Base-by-base conservation (phyloP, 2,113 vertebrate genomes). In the Oreochromis aureus region DNA sequence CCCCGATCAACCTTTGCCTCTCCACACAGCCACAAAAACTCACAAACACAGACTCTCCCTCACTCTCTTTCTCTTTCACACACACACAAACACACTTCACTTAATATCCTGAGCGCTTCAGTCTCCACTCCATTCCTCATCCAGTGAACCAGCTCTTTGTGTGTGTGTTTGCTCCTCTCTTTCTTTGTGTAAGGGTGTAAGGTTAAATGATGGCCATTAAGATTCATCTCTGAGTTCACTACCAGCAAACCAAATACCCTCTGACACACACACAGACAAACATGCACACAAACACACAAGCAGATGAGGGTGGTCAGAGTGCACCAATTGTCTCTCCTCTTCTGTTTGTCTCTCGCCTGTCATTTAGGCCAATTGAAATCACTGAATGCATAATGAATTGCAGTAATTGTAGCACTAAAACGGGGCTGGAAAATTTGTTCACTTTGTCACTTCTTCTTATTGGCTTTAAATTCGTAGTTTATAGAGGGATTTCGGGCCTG, bases 171-270 rank as follows among this genome's bases (percentile, higher is more conserved):
- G 32, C 18, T 16, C 36, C 36, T 54, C 53, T 78, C 44, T 82
- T 48, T 78, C 41, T 83, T 46, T 79, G 78, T 83, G 81, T 61
- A 15, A 39, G 58, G 92, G 91, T 92, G 54, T 91, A 83, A 94
- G 92, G 94, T 95, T 93, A 94, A 95, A 92, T 84, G 88, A 81
- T 76, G 59, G 88, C 83, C 90, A 94, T 95, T 94, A 91, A 93
- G 90, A 95, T 93, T 94, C 85, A 93, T 93, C 91, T 89, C 82
- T 61, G 87, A 87, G 91, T 91, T 92, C 86, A 91, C 93, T 59
- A 80, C 81, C 73, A 81, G 86, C 86, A 90, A 82, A 90, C 32
- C 73, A 86, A 71, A 91, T 53, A 73, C 83, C 19, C 85, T 15
- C 36, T 30, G 18, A 81, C 80, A 82, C 69, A 85, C 73, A 48